Base-by-base conservation (phyloP, 2,113 vertebrate genomes). In the Vulpes ferrilata region DNA sequence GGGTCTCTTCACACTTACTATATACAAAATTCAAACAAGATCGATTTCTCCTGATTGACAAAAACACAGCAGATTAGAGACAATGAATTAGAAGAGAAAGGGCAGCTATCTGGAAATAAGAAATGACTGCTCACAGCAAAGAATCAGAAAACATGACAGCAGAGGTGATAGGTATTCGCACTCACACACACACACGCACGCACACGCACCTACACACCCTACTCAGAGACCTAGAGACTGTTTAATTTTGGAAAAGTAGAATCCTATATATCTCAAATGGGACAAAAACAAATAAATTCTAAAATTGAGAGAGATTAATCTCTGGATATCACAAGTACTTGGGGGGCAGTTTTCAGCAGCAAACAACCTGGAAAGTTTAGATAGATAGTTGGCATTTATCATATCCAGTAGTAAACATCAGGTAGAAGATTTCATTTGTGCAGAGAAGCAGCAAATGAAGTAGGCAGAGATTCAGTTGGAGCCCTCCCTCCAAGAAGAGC, bases 21-120 rank as follows among this genome's bases (percentile, higher is more conserved):
- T 62, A 17, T 7, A 65, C 13, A 67, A 3, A 57, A 74, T 55
- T 86, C 79, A 94, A 62, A 93, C 15, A 59, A 91, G 12, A 17
- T 65, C 25, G 20, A 43, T 53, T 95, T 92, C 43, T 90, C 48
- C 83, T 95, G 62, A 43, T 79, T 93, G 53, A 27, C 57, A 94
- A 76, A 97, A 82, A 60, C 20, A n/a, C 11, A 84, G 64, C 25
- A 35, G 43, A 71, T 92, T 84, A 59, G 16, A 82, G 62, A 89
- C 55, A 73, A 11, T 25, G 27, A 92, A 23, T 57, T 43, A 48
- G 16, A 81, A 89, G 53, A 65, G 17, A 12, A 76, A 97, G 38
- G 27, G 22, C 32, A 86, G 17, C n/a, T 85, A 32, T 73, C 62
- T 97, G 64, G 62, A 90, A 93, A 84, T 73, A 48, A 93, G 55